Evolutionary conservation across 2,888 invertebrate species (phyloP).

Genomic region (Fissipunctia ypsillon): DNA sequence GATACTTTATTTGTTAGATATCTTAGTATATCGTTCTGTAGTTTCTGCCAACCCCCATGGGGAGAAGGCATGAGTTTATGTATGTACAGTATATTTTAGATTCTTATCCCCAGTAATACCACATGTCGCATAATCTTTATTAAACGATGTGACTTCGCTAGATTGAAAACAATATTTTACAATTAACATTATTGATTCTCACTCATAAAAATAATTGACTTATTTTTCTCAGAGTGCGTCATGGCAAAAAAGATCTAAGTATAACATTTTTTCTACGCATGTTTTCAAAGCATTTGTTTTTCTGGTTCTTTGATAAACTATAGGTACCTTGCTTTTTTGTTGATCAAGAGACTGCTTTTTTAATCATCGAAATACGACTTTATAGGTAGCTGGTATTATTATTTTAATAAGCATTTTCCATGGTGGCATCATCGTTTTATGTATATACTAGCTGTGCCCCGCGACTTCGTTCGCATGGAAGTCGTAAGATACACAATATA

Average conservation of each 20-base stretch:
- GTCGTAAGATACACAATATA: no score
- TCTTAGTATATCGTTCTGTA: no score
- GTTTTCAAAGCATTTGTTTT: background rate
- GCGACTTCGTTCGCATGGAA: no score
- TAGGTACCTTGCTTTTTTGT: no score
- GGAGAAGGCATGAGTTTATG: no score
- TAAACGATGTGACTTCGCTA: background rate
- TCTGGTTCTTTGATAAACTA: no score
- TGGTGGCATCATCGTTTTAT: background rate
- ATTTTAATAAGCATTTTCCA: background rate
- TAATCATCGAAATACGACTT: background rate
- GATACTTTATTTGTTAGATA: no score
- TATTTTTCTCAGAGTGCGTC: conserved; percentile 32
- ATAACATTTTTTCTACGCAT: conserved; percentile 16
- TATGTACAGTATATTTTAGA: no score
- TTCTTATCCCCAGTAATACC: background rate
- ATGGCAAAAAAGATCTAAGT: background rate
- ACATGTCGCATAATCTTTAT: background rate
- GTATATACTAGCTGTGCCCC: no score
- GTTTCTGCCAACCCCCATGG: no score
- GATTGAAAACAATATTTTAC: background rate
- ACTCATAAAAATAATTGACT: conserved; percentile 13
- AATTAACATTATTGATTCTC: background rate
- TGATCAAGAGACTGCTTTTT: background rate
- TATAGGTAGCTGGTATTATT: background rate